Conservation (phyloP, 2,888 invertebrate genomes). For the Phorcus lineatus region DNA sequence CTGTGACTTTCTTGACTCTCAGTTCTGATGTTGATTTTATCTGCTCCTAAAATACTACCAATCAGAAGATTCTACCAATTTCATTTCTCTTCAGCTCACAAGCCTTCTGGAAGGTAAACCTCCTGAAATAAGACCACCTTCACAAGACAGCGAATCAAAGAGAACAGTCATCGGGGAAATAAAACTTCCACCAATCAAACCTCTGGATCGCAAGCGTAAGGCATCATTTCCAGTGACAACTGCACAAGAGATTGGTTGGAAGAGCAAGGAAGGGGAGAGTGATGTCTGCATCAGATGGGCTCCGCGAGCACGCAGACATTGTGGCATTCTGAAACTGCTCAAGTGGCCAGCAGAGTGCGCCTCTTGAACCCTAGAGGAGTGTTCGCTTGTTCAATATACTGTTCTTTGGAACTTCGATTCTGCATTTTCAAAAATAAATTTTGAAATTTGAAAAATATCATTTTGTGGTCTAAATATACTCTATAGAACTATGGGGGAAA, state of each 20-base stretch:
- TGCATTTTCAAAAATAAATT: no score
- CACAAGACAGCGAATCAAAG: background rate
- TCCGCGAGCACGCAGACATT: slow-evolving; percentile 42
- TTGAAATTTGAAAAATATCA: no score
- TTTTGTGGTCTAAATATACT: no score
- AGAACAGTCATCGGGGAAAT: background rate
- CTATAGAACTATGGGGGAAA: no score
- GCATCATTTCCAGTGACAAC: slow-evolving; percentile 49
- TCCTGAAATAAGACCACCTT: background rate
- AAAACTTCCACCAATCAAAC: slow-evolving; percentile 38
- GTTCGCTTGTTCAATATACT: no score
- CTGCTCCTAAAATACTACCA: no score
- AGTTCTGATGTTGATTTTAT: no score
- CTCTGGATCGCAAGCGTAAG: slow-evolving; percentile 33
- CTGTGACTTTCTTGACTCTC: no score
- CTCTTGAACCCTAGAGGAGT: background rate
- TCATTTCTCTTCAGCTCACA: slow-evolving; percentile 41
- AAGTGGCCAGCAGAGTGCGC: slow-evolving; percentile 50
- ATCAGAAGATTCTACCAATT: background rate
- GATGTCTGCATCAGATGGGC: slow-evolving; percentile 34
- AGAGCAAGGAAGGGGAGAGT: slow-evolving; percentile 31
- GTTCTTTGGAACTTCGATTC: no score
- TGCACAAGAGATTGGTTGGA: slow-evolving; percentile 55
- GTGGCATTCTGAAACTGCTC: slow-evolving; percentile 43
- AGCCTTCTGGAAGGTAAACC: slow-evolving; percentile 35